Evolutionary conservation across 2,888 invertebrate genomes (phyloP), one percentile per base, ranked within the genome.

Genomic region (Patella caerulea): DNA sequence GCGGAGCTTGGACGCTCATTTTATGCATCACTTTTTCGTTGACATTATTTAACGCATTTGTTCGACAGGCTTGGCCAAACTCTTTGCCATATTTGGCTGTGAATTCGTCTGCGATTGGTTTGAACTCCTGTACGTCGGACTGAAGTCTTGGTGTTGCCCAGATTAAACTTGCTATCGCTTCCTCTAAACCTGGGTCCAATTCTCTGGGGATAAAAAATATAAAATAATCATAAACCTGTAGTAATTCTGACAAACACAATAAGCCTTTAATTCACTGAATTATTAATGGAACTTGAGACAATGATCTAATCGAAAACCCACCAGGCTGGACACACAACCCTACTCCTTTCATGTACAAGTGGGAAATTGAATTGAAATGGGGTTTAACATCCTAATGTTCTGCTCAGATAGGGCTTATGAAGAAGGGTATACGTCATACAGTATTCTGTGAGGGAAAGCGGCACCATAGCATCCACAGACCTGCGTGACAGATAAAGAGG

Each of bases 111-210:
- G 96, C 94, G 86, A 99, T 96, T 0, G 96, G 93, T 92, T 94
- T 94, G 82, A 95, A 88, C 88, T 94, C 96, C 91, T 95, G 94
- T 56, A 93, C 90, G 85, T 94, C 94, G 24, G 93, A 90, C 76
- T 92, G 92, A 88, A 99, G 93, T 73, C 99, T 94, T 0, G 99
- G 98, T 15, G 98, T 96, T 1, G 97, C 97, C 99, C 99, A 99
- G 81, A 99, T 94, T n/a, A 98, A 93, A 86, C 96, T 98, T 1
- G 98, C 96, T 79, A 99, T 96, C 1, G 99, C 96, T 92, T 99
- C 99, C 3, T 97, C 95, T 17, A 99, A 94, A 0, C 99, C 98
- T 84, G 97, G 97, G 89, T 99, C 99, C 15, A 99, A 86, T 75
- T 94, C 94, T 89, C 94, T 95, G 81, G 15, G 45, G 45, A 45